Percentiles rank a stretch among this genome's conserved stretches.
These are phyloP conservation scores for Drosophila maculinotata DNA, from an alignment of 2,888 invertebrate species.

Conservation along the genomic window DNA sequence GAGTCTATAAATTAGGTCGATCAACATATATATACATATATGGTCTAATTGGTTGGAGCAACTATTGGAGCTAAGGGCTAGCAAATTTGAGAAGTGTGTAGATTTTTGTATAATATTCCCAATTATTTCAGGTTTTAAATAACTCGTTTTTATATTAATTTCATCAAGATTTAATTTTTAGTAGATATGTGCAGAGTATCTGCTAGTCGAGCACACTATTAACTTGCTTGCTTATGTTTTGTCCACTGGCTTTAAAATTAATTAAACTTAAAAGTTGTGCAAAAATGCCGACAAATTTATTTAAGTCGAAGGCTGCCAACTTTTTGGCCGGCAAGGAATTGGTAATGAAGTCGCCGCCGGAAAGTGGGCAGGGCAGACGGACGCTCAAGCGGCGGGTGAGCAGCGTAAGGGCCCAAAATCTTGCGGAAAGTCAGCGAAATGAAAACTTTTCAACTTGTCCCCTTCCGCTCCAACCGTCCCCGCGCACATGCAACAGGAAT, in stretches of 20 bases:
- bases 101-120: too few relatives aligned
- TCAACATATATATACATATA: too few relatives aligned
- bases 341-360: slow-evolving; percentile 52
- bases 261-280: slow-evolving; percentile 65
- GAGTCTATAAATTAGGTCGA: too few relatives aligned
- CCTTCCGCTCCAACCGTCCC: neutral
- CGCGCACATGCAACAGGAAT: slow-evolving; percentile 39
- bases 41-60: too few relatives aligned
- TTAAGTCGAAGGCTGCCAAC: slow-evolving; percentile 53
- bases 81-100: too few relatives aligned
- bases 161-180: too few relatives aligned
- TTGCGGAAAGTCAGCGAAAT: slow-evolving; percentile 49
- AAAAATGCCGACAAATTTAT: slow-evolving; percentile 68
- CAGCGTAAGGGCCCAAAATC: slow-evolving; percentile 23
- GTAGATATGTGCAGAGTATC: too few relatives aligned
- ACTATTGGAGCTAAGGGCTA: too few relatives aligned
- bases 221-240: slow-evolving; percentile 14
- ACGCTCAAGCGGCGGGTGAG: neutral
- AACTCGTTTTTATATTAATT: too few relatives aligned
- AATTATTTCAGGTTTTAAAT: too few relatives aligned
- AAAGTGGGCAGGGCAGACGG: neutral
- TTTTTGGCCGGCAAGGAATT: slow-evolving; percentile 41
- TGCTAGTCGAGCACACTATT: neutral
- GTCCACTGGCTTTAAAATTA: slow-evolving; percentile 61
- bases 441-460: slow-evolving; percentile 52